Percentiles rank a stretch among this genome's conserved stretches.
Conservation (phyloP, 2,888 invertebrate genomes). For the Pollenia labialis region DNA sequence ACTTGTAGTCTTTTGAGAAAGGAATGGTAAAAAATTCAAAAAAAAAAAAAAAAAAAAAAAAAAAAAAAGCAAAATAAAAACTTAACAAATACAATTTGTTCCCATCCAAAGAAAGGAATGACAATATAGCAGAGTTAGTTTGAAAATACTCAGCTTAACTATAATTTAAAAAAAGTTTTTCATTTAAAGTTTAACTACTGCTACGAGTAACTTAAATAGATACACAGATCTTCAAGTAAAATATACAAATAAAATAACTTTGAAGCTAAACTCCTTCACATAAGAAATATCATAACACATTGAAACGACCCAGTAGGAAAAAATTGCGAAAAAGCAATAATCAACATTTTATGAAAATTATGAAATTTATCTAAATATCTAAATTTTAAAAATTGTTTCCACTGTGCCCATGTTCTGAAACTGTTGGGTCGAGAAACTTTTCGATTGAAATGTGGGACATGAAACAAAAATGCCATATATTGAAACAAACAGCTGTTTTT, state of each 20-base stretch:
- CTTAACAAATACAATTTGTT: conserved; percentile 69
- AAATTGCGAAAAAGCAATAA: background rate
- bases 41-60: conserved; percentile 19
- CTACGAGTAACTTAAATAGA: conserved; percentile 44
- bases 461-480: too few relatives aligned
- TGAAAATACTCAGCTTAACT: conserved; percentile 34
- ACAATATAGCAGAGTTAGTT: conserved; percentile 31
- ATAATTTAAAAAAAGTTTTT: conserved; percentile 59
- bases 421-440: too few relatives aligned
- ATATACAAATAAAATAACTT: conserved; percentile 21
- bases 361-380: too few relatives aligned
- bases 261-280: conserved; percentile 48
- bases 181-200: conserved; percentile 29
- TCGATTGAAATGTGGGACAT: too few relatives aligned
- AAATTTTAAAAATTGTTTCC: too few relatives aligned
- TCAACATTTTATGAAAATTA: too few relatives aligned
- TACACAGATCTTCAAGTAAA: background rate
- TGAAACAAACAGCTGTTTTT: too few relatives aligned
- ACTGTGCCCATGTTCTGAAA: too few relatives aligned
- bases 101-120: conserved; percentile 61
- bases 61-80: conserved; percentile 31
- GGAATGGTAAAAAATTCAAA: conserved; percentile 19
- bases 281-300: background rate
- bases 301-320: conserved; percentile 24
- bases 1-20: conserved; percentile 22